Evolutionary conservation across 2,113 vertebrate species (phyloP), one percentile per base, ranked within the genome.

Genomic region (Camelus dromedarius): DNA sequence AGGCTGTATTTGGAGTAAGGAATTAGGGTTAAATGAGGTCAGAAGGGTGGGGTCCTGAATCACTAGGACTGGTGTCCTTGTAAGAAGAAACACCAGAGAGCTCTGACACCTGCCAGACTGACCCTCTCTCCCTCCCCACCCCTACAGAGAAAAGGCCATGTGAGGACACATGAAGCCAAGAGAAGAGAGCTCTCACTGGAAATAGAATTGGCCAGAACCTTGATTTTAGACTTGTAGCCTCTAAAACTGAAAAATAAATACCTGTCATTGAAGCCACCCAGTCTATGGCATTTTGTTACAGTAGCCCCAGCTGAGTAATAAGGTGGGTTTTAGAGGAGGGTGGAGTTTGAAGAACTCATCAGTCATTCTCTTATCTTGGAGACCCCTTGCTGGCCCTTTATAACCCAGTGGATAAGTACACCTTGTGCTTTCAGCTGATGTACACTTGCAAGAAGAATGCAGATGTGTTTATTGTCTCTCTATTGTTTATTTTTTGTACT

Each of bases 381-480:
- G 32, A 26, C 0, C 26, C 2, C 14, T 0, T 28, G n/a, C 26
- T 0, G 28, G n/a, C 26, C 54, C 46, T 62, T n/a, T 15, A 11
- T 22, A 88, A 70, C 30, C 38, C 6, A 18, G 22, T 48, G 26
- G 38, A n/a, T 42, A 30, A 38, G 38, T 52, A 8, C 16, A 60
- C 30, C 5, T 42, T n/a, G 9, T 3, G 19, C n/a, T 54, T 79
- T n/a, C 62, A 67, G 75, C 56, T 28, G n/a, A 56, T 13, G 19
- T 38, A 19, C 4, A 8, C 15, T 24, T 83, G 19, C 15, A 70
- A 75, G 48, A 60, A 86, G 72, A 32, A 20, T 13, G 35, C 62
- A 26, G 20, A 7, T 38, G 50, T 54, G 35, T 18, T 35, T 46
- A 20, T 15, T 22, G 16, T 48, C 38, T 32, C 56, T 64, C 1